These are phyloP conservation scores for Heliconius aoede DNA, from an alignment of 2,888 invertebrate species.

Conservation along the genomic window DNA sequence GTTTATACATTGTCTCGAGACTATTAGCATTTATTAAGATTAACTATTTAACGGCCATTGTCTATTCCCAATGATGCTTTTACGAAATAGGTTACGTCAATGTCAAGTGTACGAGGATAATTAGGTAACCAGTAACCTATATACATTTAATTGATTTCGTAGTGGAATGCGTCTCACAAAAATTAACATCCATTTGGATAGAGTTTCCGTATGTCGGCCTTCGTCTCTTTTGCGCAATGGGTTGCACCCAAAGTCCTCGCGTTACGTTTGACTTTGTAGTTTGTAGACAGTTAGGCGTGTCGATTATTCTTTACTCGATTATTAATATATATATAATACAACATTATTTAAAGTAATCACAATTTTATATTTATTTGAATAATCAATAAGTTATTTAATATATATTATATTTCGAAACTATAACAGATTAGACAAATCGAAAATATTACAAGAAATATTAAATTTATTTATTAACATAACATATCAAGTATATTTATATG, in stretches of 20 bases:
- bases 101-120: slow-evolving; percentile 76
- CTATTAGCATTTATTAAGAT: slow-evolving; percentile 20
- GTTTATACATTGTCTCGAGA: not conserved
- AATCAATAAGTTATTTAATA: not conserved
- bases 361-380: no score
- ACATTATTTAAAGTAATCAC: not conserved
- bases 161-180: slow-evolving; percentile 31
- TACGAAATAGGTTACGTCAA: slow-evolving; percentile 67
- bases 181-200: slow-evolving; percentile 43
- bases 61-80: slow-evolving; percentile 56
- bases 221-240: slow-evolving; percentile 43
- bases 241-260: slow-evolving; percentile 36
- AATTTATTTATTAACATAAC: not conserved
- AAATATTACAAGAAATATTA: not conserved
- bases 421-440: not conserved
- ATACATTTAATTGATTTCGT: slow-evolving; percentile 23
- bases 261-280: slow-evolving; percentile 19
- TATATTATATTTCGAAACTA: not conserved
- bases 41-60: slow-evolving; percentile 46
- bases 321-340: not conserved
- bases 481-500: not conserved
- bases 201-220: slow-evolving; percentile 45
- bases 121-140: slow-evolving; percentile 32
- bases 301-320: slow-evolving; percentile 29
- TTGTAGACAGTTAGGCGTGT: slow-evolving; percentile 18